Evolutionary conservation across 2,113 vertebrate genomes (phyloP), one percentile per base, ranked within the genome.

Genomic region (Riparia riparia): DNA sequence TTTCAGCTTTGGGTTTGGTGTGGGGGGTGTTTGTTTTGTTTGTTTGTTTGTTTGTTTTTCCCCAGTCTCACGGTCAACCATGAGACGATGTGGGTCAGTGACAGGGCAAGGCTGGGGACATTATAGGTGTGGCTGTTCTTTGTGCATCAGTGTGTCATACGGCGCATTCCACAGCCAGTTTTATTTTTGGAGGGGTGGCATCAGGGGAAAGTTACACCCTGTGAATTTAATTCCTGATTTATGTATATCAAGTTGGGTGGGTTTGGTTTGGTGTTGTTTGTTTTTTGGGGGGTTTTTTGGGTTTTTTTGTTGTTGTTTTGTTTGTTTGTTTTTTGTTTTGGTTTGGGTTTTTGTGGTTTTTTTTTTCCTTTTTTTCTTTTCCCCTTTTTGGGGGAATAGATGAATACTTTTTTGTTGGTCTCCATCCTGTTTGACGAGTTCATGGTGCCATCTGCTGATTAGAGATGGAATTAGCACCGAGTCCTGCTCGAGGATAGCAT

Each of bases 361-460:
- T 41, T 39, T 13, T 6, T 37, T 9, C 11, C 8, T 42, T 41
- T 31, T 57, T 54, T 58, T 8, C 9, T 61, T 73, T 4, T 19
- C 5, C 5, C 9, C 4, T 50, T 51, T 83, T 83, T 34, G 25
- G 22, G 12, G 65, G 58, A 2, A 57, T 66, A 47, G 66, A 61
- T 82, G 63, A 50, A 17, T 76, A 21, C 20, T 44, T 15, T 16
- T 31, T 32, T 5, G 37, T 10, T 31, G 25, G 49, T 71, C 53
- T 80, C 17, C 8, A 17, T 32, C 39, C 42, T 65, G 50, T 98
- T 98, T 79, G 82, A 91, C 47, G 97, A 96, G 82, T 97, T 95
- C 87, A 84, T 83, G 96, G 96, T 91, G 97, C 98, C 98, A 98
- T 97, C 98, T 98, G 96, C 95, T 92, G 98, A 22, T 29, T 7